Evolutionary conservation across 2,113 vertebrate species (phyloP).

Genomic region (Thalassoma bifasciatum): DNA sequence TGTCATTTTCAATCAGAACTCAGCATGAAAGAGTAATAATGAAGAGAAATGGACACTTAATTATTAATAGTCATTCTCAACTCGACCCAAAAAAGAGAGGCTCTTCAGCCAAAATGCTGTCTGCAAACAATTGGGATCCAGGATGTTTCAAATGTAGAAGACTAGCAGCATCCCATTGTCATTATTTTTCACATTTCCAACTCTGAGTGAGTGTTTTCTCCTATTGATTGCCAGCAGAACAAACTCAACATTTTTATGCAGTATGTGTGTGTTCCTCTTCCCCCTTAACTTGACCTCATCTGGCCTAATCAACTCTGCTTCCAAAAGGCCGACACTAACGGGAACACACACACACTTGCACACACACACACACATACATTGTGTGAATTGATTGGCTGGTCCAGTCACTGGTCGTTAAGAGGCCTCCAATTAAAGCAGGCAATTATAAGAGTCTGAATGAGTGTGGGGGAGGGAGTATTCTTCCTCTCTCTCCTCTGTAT

Average conservation of each 20-base stretch:
- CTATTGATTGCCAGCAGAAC: constrained; percentile 50
- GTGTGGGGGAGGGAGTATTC: constrained; percentile 58
- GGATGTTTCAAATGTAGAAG: not conserved
- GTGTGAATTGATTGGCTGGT: constrained; percentile 79
- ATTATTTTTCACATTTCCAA: constrained; percentile 50
- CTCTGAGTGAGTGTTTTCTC: constrained; percentile 43
- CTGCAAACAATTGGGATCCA: not conserved
- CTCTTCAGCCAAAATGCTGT: not conserved
- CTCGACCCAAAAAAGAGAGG: too few relatives aligned
- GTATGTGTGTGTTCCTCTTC: constrained; percentile 43
- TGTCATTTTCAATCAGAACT: not conserved
- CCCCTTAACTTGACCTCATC: constrained; percentile 74
- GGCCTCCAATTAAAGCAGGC: constrained; percentile 80
- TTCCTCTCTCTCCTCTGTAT: constrained; percentile 13
- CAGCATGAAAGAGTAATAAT: not conserved
- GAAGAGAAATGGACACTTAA: not conserved
- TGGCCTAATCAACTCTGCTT: constrained; percentile 73
- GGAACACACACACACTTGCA: constrained; percentile 40
- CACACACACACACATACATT: constrained; percentile 24
- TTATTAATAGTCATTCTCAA: not conserved
- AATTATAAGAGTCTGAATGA: constrained; percentile 78
- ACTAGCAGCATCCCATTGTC: not conserved
- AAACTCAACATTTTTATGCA: constrained; percentile 63
- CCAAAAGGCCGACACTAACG: constrained; percentile 55
- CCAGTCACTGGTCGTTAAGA: constrained; percentile 76